Conservation (phyloP, 2,888 invertebrate genomes). For the Ceraclea dissimilis region DNA sequence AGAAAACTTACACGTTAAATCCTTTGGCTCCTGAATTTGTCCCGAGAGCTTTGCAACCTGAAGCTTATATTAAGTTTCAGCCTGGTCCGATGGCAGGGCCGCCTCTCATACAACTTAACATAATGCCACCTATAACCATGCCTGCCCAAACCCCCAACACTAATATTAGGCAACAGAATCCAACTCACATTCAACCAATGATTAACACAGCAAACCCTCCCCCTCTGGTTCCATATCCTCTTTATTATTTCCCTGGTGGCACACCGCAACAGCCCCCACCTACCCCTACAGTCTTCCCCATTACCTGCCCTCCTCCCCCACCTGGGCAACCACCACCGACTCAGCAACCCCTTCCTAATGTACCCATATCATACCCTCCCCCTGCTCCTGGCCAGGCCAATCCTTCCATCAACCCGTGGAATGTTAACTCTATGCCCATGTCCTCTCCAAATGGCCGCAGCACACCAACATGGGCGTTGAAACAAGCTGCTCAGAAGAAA, state of each 20-base stretch:
- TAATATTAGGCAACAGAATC: conserved; percentile 17
- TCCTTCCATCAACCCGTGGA: conserved; percentile 27
- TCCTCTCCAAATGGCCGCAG: conserved; percentile 27
- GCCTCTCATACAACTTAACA: conserved; percentile 12
- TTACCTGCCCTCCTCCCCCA: conserved; percentile 23
- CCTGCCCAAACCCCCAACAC: conserved; percentile 18
- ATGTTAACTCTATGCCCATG: conserved; percentile 27
- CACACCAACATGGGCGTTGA: conserved; percentile 26
- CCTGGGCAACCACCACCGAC: conserved; percentile 22
- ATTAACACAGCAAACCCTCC: conserved; percentile 22
- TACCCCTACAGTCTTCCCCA: conserved; percentile 22
- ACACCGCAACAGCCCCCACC: conserved; percentile 24
- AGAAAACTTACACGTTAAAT: conserved; percentile 70
- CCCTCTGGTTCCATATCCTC: conserved; percentile 23
- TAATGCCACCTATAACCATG: conserved; percentile 14
- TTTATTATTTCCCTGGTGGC: conserved; percentile 24
- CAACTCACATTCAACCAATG: conserved; percentile 19
- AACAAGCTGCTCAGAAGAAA: conserved; percentile 23
- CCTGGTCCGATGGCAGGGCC: conserved; percentile 24
- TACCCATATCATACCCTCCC: conserved; percentile 22
- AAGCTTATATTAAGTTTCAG: conserved; percentile 39
- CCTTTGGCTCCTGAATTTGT: conserved; percentile 76
- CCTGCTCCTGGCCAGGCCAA: conserved; percentile 19
- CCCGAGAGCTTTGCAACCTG: conserved; percentile 51
- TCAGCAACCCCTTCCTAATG: conserved; percentile 22